Percentiles rank a stretch among this genome's conserved stretches.
These are phyloP conservation scores for Pycnomerus fuliginosus DNA, from an alignment of 2,888 invertebrate species.

Conservation along the genomic window DNA sequence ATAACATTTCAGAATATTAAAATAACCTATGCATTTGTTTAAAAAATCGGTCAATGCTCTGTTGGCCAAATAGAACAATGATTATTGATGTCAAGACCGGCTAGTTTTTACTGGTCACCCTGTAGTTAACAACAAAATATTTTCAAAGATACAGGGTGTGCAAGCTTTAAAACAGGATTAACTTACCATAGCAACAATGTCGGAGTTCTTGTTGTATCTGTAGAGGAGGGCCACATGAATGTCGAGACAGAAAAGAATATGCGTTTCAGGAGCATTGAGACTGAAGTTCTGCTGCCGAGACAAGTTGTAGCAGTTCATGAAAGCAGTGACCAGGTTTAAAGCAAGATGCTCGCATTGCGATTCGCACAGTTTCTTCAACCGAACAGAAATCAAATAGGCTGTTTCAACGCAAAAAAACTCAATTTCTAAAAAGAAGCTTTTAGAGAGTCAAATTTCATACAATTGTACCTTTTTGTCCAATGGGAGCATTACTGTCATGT, in stretches of 20 bases:
- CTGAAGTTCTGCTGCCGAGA: constrained; percentile 44
- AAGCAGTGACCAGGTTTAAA: constrained; percentile 58
- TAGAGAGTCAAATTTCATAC: not conserved
- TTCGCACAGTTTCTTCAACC: constrained; percentile 62
- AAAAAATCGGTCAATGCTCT: too few species aligned
- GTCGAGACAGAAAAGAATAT: constrained; percentile 61
- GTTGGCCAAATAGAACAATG: too few species aligned
- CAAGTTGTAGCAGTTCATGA: constrained; percentile 47
- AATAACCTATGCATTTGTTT: too few species aligned
- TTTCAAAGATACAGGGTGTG: too few species aligned
- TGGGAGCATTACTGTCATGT: constrained; percentile 42
- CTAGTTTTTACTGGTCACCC: too few species aligned
- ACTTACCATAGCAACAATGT: constrained; percentile 56
- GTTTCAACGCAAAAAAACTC: constrained; percentile 61
- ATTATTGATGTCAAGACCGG: too few species aligned
- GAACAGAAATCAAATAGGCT: constrained; percentile 59
- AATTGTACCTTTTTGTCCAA: constrained; percentile 44
- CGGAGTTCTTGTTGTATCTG: constrained; percentile 57
- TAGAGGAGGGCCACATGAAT: constrained; percentile 61
- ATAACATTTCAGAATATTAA: too few species aligned
- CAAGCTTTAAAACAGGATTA: too few species aligned
- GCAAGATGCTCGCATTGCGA: constrained; percentile 64
- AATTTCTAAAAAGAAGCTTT: constrained; percentile 46
- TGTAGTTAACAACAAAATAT: too few species aligned
- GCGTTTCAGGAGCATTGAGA: constrained; percentile 51